Base-by-base conservation (phyloP, 2,797 vertebrate genomes). In the Oceanodroma leucorhoa region DNA sequence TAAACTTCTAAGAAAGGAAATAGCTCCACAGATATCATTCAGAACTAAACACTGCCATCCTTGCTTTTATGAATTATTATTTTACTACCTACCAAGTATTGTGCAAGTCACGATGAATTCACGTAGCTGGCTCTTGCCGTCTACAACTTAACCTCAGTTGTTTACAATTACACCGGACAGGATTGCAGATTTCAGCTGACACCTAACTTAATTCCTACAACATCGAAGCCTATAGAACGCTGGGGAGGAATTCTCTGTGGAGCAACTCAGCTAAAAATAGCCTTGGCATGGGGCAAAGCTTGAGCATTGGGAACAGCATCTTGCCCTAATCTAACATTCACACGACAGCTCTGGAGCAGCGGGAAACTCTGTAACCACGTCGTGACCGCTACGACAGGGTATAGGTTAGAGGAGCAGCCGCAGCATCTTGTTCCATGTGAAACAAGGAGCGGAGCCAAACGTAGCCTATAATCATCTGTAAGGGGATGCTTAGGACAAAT, bases 1-100 rank as follows among this genome's bases (percentile, higher is more conserved):
- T 43, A 55, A n/a, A 70, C n/a, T 69, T 57, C 45, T 61, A 51
- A 46, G 48, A 60, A 84, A 92, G 91, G 30, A 85, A 89, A 83
- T 34, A 54, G 7, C 8, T 65, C 53, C 17, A 23, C 1, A 77
- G 29, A 55, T 50, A 48, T 17, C 15, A 48, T 30, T 70, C 40
- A 67, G 65, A 78, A 62, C 5, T n/a, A 73, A 76, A 67, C 6
- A 7, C 10, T 54, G 10, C 9, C 10, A 41, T 48, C 30, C 67
- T 73, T 83, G 45, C 32, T 89, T 14, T 50, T 57, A 38, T 3
- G 5, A 79, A 61, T 41, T 48, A 73, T 61, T 79, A 51, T 48
- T 69, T 87, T 32, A 30, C 20, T 48, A 41, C 36, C 27, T 84
- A 65, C 8, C 13, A 27, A 48, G 22, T 54, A 58, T 17, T 69